Percentiles rank a stretch among this genome's conserved stretches.
Evolutionary conservation across 2,113 vertebrate species (phyloP).

Genomic region (Myotis yumanensis): DNA sequence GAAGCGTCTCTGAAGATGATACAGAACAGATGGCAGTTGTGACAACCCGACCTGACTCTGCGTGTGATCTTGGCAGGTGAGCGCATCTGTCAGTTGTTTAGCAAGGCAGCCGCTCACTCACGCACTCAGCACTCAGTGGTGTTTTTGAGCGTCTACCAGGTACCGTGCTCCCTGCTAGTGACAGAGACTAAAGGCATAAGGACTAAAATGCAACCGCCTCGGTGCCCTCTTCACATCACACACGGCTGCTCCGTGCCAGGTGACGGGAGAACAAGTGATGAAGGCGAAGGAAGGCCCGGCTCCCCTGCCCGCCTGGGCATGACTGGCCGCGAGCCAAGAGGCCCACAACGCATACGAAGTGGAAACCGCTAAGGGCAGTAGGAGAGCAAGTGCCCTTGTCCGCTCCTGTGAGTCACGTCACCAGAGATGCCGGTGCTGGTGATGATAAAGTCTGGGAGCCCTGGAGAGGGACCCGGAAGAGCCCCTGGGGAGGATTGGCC

Average conservation of each 20-base stretch:
- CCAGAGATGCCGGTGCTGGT: too few relatives aligned
- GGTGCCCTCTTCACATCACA: rapidly evolving
- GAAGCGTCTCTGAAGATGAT: background rate
- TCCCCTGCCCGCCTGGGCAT: background rate
- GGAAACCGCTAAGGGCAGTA: rapidly evolving
- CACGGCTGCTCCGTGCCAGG: rapidly evolving
- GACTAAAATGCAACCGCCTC: rapidly evolving
- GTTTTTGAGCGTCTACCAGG: background rate
- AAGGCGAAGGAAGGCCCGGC: rapidly evolving
- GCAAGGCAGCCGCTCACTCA: rapidly evolving
- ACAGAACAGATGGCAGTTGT: too few relatives aligned
- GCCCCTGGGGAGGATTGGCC: too few relatives aligned
- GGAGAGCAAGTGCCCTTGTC: too few relatives aligned
- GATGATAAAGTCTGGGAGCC: background rate
- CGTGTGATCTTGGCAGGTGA: too few relatives aligned
- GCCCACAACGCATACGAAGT: rapidly evolving
- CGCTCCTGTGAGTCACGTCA: background rate
- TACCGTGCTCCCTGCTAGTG: rapidly evolving
- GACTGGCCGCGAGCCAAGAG: rapidly evolving
- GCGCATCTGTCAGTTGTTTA: too few relatives aligned
- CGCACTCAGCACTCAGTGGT: rapidly evolving
- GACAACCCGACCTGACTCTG: background rate
- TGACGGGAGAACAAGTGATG: rapidly evolving
- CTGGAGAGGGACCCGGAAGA: too few relatives aligned
- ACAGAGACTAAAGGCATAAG: background rate